Evolutionary conservation across 64 coral and sea anemone genomes (phyloP).

Genomic region (Anthopleura sola): DNA sequence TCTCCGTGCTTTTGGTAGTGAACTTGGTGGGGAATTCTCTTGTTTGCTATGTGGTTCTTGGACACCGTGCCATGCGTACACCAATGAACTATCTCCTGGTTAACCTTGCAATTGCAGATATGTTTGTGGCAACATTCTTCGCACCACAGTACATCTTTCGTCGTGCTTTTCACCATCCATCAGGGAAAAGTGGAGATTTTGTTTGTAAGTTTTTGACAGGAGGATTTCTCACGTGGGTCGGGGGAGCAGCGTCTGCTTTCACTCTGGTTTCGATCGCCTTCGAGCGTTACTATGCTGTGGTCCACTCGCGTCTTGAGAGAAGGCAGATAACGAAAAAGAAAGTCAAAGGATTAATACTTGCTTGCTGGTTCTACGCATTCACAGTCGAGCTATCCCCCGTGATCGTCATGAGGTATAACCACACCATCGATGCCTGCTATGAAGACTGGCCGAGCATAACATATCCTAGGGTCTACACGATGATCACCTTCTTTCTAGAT

Average conservation of each 20-base stretch:
- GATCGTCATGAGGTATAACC: not conserved
- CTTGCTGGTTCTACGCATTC: conserved; percentile 11
- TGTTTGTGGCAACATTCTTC: conserved; percentile 25
- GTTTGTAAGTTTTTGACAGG: conserved; percentile 30
- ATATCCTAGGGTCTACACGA: not conserved
- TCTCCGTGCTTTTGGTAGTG: conserved; percentile 1
- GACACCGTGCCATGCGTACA: conserved; percentile 15
- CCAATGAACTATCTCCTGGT: conserved; percentile 37
- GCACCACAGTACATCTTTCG: conserved; percentile 17
- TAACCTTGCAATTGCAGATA: conserved; percentile 30
- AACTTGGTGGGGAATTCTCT: conserved; percentile 26
- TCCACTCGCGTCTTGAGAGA: not conserved
- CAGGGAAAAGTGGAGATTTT: not conserved
- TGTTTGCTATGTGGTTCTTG: conserved; percentile 11
- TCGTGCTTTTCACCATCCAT: not conserved
- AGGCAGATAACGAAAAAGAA: not conserved
- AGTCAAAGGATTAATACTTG: not conserved
- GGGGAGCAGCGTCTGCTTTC: conserved; percentile 22
- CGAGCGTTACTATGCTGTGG: conserved; percentile 12
- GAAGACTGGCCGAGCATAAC: not conserved
- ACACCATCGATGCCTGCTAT: not conserved
- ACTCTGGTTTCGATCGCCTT: conserved; percentile 22
- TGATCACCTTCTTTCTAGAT: conserved; percentile 3
- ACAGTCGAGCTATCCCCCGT: not conserved
- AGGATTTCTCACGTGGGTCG: conserved; percentile 16